phyloP scores from a whole-genome alignment of 2,888 invertebrate genomes.

The Eurytoma californica region DNA sequence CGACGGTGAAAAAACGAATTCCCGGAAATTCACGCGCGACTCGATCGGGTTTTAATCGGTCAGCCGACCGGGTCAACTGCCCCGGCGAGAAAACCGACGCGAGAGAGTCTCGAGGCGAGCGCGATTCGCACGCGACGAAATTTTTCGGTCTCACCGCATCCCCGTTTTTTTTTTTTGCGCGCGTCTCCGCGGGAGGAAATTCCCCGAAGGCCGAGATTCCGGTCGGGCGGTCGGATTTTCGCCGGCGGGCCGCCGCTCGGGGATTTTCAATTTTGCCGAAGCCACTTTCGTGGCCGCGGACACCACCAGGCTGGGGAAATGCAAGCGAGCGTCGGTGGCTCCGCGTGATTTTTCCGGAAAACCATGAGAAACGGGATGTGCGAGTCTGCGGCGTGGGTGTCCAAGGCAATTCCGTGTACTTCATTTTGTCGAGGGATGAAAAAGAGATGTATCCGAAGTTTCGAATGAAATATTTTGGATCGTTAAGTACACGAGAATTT shows the following conservation, averaged over 20 bases:
- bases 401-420: too few relatives aligned
- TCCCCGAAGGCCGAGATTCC: slow-evolving; percentile 39
- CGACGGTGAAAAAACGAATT: too few relatives aligned
- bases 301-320: background rate
- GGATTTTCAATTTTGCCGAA: slow-evolving; percentile 48
- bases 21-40: too few relatives aligned
- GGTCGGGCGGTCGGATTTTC: slow-evolving; percentile 19
- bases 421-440: too few relatives aligned
- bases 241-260: slow-evolving; percentile 13
- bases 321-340: background rate
- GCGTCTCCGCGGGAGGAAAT: slow-evolving; percentile 15
- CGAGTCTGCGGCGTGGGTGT: too few relatives aligned
- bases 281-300: background rate
- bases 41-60: too few relatives aligned
- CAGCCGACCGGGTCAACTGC: too few relatives aligned
- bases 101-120: background rate
- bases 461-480: too few relatives aligned
- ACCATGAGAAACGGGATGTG: background rate
- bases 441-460: too few relatives aligned
- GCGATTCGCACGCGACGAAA: background rate
- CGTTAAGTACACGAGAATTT: too few relatives aligned
- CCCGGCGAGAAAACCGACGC: too few relatives aligned
- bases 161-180: background rate
- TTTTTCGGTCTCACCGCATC: slow-evolving; percentile 22
- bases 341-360: slow-evolving; percentile 8